Conservation (phyloP, 1,140 invertebrate species). For the Sycophila sp. region DNA sequence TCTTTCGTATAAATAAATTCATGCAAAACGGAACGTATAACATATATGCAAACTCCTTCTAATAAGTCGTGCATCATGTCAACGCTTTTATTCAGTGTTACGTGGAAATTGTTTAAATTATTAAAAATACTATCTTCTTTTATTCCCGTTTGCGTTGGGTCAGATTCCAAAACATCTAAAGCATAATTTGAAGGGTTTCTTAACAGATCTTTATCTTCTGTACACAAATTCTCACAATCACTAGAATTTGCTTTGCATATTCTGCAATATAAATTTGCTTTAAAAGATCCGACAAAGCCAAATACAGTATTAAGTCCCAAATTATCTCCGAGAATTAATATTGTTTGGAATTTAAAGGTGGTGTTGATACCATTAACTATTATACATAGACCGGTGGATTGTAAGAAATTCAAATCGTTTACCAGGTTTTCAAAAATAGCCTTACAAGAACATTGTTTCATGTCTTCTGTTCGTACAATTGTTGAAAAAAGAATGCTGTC, state of each 20-base stretch:
- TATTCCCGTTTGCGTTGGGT: not conserved
- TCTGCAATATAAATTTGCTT: constrained; percentile 15
- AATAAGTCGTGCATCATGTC: constrained; percentile 25
- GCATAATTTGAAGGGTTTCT: constrained; percentile 7
- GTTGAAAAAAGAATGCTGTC: constrained; percentile 3
- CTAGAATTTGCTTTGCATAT: constrained; percentile 22
- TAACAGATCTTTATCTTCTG: constrained; percentile 18
- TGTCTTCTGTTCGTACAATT: not conserved
- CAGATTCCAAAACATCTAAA: not conserved
- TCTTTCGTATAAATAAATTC: not conserved
- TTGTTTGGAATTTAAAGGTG: constrained; percentile 33
- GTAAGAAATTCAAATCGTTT: not conserved
- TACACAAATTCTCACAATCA: constrained; percentile 8
- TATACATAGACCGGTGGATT: not conserved
- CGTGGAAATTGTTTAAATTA: constrained; percentile 3
- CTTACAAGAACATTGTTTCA: not conserved
- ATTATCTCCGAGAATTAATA: not conserved
- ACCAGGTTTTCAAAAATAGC: not conserved
- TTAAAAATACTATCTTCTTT: constrained; percentile 31
- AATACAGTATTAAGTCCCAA: not conserved
- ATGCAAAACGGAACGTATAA: too few species aligned
- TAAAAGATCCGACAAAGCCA: constrained; percentile 31
- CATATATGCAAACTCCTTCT: constrained; percentile 14
- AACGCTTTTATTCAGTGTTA: constrained; percentile 16
- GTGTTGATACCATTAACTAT: not conserved